A percentile compares a stretch with the other conserved stretches of the same genome.
phyloP scores from a whole-genome alignment of 2,888 invertebrate genomes.

The Coleophora deauratella region DNA sequence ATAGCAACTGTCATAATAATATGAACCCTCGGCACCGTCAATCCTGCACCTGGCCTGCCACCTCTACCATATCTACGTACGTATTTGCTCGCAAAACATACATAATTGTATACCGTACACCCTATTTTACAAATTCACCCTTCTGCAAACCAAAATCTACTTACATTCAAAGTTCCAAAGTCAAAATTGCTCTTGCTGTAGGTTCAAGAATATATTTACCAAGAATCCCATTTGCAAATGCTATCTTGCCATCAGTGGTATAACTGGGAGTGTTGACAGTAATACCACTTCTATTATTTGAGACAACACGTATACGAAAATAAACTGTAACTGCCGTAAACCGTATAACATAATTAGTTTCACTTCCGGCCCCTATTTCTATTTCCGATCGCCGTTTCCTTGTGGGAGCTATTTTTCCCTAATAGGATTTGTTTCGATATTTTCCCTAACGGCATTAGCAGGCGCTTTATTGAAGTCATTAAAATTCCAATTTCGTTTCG shows the following conservation, averaged over 20 bases:
- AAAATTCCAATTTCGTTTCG: constrained; percentile 39
- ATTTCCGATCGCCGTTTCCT: constrained; percentile 69
- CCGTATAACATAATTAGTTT: constrained; percentile 71
- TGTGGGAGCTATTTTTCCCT: constrained; percentile 61
- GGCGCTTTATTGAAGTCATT: constrained; percentile 41
- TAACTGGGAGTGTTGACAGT: constrained; percentile 49
- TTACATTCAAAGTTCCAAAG: no score
- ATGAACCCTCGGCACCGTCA: no score
- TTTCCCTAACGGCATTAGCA: constrained; percentile 30
- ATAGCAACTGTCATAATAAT: no score
- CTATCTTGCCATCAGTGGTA: constrained; percentile 28
- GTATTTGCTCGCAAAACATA: no score
- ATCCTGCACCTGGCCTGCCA: no score
- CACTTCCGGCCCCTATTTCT: constrained; percentile 71
- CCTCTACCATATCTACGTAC: no score
- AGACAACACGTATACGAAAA: constrained; percentile 56
- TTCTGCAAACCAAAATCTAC: no score
- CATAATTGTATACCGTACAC: no score
- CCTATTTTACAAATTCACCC: no score
- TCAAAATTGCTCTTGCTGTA: no score
- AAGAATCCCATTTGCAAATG: constrained; percentile 9
- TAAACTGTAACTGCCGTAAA: constrained; percentile 58
- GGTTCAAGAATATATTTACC: no score
- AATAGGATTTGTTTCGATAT: constrained; percentile 59
- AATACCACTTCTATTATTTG: constrained; percentile 57